Conservation (phyloP, 2,888 invertebrate species). For the Nephrotoma flavescens region DNA sequence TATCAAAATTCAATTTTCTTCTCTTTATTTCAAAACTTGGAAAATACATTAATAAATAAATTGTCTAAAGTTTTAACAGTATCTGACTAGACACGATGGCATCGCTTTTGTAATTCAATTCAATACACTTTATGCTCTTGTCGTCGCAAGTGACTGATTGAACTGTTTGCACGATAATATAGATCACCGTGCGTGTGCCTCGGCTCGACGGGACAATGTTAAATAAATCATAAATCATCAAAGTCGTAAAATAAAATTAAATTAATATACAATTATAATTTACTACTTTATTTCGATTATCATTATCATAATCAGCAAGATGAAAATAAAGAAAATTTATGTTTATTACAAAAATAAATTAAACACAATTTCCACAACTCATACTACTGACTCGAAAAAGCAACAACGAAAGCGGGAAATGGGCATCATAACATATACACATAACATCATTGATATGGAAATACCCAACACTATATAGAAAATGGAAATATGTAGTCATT, state of each 20-base stretch:
- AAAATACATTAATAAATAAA: neutral
- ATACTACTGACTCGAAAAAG: neutral
- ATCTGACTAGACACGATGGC: neutral
- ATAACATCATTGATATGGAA: neutral
- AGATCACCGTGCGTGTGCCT: neutral
- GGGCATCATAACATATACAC: neutral
- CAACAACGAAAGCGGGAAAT: neutral
- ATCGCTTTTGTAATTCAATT: neutral
- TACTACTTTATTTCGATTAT: neutral
- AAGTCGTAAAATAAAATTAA: neutral
- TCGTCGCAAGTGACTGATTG: too few species aligned
- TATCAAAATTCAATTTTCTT: neutral
- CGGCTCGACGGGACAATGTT: neutral
- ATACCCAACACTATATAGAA: neutral
- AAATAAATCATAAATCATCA: neutral
- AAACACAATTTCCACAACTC: neutral
- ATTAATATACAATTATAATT: neutral
- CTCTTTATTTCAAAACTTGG: neutral
- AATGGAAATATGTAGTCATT: neutral
- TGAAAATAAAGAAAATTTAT: neutral
- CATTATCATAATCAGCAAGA: neutral
- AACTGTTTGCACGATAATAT: too few species aligned
- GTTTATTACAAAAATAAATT: neutral
- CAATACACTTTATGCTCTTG: neutral
- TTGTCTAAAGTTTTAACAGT: neutral